phyloP scores from a whole-genome alignment of 2,888 invertebrate species.

The Trachelus tabidus region DNA sequence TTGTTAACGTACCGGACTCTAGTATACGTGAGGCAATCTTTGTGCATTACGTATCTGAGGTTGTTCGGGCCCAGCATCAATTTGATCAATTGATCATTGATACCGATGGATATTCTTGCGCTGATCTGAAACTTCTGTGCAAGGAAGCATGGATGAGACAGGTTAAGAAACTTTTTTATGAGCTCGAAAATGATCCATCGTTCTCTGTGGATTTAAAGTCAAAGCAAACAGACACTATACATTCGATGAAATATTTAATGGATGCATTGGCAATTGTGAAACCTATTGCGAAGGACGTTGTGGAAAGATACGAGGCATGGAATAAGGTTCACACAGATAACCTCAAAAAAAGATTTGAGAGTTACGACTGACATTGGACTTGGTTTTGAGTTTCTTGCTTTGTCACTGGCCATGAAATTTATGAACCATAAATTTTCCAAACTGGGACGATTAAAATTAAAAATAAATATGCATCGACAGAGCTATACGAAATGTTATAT shows the following conservation, averaged over 20 bases:
- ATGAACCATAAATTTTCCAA: no score
- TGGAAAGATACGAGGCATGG: slow-evolving; percentile 74
- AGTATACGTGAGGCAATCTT: slow-evolving; percentile 78
- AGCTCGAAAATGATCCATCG: slow-evolving; percentile 59
- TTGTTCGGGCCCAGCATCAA: slow-evolving; percentile 67
- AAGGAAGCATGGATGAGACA: slow-evolving; percentile 90
- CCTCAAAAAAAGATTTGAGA: no score
- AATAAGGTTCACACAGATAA: slow-evolving; percentile 51
- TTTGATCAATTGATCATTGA: slow-evolving; percentile 67
- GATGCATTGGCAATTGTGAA: slow-evolving; percentile 71
- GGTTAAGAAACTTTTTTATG: slow-evolving; percentile 74
- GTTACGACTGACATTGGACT: no score
- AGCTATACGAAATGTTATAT: no score
- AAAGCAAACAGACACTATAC: slow-evolving; percentile 34
- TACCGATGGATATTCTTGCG: slow-evolving; percentile 86
- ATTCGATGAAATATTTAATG: slow-evolving; percentile 64
- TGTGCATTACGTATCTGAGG: slow-evolving; percentile 67
- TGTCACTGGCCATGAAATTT: no score
- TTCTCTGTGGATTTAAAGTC: slow-evolving; percentile 21
- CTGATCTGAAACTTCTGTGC: slow-evolving; percentile 87
- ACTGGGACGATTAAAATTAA: no score
- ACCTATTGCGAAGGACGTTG: slow-evolving; percentile 71
- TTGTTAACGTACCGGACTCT: slow-evolving; percentile 80
- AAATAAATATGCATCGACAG: no score
- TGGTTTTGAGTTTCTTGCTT: no score